phyloP scores from a whole-genome alignment of 2,888 invertebrate species.

The Tachina grossa region DNA sequence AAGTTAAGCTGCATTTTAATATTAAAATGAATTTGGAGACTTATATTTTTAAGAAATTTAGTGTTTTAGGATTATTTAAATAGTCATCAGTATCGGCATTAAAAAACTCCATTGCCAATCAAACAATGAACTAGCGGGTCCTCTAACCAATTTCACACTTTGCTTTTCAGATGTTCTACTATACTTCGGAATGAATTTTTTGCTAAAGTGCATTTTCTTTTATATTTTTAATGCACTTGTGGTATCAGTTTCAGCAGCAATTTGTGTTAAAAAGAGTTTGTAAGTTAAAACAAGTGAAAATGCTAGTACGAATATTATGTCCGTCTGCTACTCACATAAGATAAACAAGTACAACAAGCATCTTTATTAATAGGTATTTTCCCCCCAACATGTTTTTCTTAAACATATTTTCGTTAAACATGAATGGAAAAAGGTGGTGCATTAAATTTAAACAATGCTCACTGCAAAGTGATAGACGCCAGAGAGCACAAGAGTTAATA shows the following conservation, averaged over 20 bases:
- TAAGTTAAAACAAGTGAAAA: not conserved
- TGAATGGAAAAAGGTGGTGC: too few species aligned
- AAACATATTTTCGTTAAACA: too few species aligned
- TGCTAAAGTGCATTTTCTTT: conserved; percentile 24
- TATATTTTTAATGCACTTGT: not conserved
- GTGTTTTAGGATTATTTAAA: not conserved
- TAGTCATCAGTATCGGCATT: too few species aligned
- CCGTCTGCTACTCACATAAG: too few species aligned
- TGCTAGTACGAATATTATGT: not conserved
- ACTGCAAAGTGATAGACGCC: too few species aligned
- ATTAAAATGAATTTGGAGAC: too few species aligned
- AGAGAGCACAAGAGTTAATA: too few species aligned
- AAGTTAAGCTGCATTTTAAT: too few species aligned
- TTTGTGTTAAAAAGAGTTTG: conserved; percentile 3
- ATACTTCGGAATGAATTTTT: conserved; percentile 4
- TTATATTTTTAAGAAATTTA: too few species aligned
- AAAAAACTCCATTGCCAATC: not conserved
- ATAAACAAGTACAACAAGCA: not conserved
- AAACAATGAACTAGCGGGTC: not conserved
- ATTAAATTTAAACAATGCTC: too few species aligned
- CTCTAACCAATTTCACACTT: conserved; percentile 8
- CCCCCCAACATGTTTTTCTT: too few species aligned
- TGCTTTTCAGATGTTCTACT: not conserved
- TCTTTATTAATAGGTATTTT: not conserved
- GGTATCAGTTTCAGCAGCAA: conserved; percentile 5